Evolutionary conservation across 2,113 vertebrate genomes (phyloP), one percentile per base, ranked within the genome.

Genomic region (Antechinus stuartii): DNA sequence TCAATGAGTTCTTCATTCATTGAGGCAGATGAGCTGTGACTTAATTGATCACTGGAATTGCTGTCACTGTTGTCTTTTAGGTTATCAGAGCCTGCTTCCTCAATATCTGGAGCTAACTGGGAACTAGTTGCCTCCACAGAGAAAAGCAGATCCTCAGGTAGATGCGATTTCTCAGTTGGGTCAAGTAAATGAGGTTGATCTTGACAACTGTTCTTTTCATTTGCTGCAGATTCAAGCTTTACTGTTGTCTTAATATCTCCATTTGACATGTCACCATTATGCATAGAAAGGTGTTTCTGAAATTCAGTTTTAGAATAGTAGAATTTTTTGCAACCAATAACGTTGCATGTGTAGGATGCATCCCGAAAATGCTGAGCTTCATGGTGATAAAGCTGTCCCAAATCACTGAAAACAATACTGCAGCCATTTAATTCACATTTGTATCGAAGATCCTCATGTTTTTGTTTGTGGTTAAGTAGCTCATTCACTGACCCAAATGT

Each of bases 321-420:
- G 96, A 99, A 99, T 91, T 99, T 99, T 96, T 99, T 99, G 98
- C 99, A 99, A 27, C 99, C 99, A 10, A 98, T 97, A 55, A 98
- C 98, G 9, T 98, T 99, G 97, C 99, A 99, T 7, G 99, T 99
- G 57, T 99, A 99, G 0, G 99, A 99, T 0, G 99, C 99, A 90
- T 99, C 99, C 94, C 99, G 98, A 98, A 99, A 99, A 97, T 99
- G 99, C 98, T 99, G 99, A 22, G 99, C 99, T 98, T 99, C 99
- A 0, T 99, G 99, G 95, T 99, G 99, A 98, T 99, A 99, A 9
- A 99, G 99, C 91, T 99, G 99, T 68, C 99, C 99, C 47, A 99
- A 97, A 96, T 99, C 99, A 91, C 99, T 99, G 97, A 99, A 99
- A 35, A 99, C 99, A 57, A 99, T 98, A 50, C 98, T 99, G 90